Conservation (phyloP, 2,888 invertebrate species). For the Ganaspis brasiliensis region DNA sequence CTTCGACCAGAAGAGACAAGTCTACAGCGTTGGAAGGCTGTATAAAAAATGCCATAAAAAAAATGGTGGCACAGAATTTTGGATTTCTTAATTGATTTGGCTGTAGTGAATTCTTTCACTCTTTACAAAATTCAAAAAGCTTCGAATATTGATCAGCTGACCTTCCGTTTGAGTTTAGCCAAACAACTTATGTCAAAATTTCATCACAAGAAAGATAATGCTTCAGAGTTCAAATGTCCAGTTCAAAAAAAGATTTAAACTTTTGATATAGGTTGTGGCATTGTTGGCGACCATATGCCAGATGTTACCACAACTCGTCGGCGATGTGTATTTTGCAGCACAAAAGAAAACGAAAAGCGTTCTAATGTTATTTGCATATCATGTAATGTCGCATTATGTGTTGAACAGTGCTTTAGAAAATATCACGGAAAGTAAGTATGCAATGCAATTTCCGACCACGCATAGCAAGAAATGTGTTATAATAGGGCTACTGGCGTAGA, state of each 20-base stretch:
- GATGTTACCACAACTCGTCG: not conserved
- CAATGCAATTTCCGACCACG: too few species aligned
- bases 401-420: too few species aligned
- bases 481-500: too few species aligned
- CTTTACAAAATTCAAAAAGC: too few species aligned
- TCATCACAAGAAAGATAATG: not conserved
- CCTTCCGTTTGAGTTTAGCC: too few species aligned
- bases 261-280: not conserved
- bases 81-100: not conserved
- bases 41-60: not conserved
- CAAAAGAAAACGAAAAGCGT: too few species aligned
- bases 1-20: constrained; percentile 16
- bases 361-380: too few species aligned
- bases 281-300: not conserved
- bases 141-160: too few species aligned
- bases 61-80: constrained; percentile 39
- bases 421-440: too few species aligned
- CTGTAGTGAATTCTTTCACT: too few species aligned
- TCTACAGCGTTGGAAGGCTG: not conserved
- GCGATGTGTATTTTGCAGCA: not conserved
- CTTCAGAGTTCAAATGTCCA: not conserved
- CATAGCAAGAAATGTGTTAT: too few species aligned
- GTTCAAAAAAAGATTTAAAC: not conserved
- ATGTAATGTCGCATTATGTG: too few species aligned
- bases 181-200: not conserved